Base-by-base conservation (phyloP, 2,113 vertebrate genomes). In the Peromyscus leucopus region DNA sequence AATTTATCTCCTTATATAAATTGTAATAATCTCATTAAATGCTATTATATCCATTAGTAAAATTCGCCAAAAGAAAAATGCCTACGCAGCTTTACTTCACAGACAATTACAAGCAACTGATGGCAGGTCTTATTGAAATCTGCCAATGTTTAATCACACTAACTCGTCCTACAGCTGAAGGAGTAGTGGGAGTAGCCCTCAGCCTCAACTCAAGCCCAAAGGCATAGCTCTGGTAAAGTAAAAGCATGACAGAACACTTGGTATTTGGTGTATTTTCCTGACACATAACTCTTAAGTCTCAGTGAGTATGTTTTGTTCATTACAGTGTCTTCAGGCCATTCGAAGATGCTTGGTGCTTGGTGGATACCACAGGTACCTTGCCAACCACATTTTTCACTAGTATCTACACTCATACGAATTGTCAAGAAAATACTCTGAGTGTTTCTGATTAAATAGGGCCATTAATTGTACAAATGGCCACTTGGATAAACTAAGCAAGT, bases 381-480 rank as follows among this genome's bases (percentile, higher is more conserved):
- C 92, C 85, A 96, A 91, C 55, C 13, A 92, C 36, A 94, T 95
- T 97, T 96, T 95, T 76, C 61, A 82, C 93, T 96, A 93, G 59
- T 85, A 78, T 95, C 90, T 95, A 82, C 31, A 89, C 59, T 16
- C 76, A 55, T 86, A 72, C 92, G 67, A 89, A 87, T 91, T 97
- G 93, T 97, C 86, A 95, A 93, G 89, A 15, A 91, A 90, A 93
- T 15, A 22, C 33, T 76, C 65, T 87, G 42, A 94, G 33, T 93
- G 95, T 95, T 97, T 97, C 76, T 93, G 80, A 93, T 95, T 98
- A 94, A 93, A 91, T 17, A 79, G 55, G 90, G 26, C 24, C 94
- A 86, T 86, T 89, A 90, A 96, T 51, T 95, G 19, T 76, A 75
- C 48, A 94, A 92, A 91, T 75, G 72, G 0, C 28, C 67, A 46